Conservation (phyloP, 2,888 invertebrate genomes). For the Rapana venosa region DNA sequence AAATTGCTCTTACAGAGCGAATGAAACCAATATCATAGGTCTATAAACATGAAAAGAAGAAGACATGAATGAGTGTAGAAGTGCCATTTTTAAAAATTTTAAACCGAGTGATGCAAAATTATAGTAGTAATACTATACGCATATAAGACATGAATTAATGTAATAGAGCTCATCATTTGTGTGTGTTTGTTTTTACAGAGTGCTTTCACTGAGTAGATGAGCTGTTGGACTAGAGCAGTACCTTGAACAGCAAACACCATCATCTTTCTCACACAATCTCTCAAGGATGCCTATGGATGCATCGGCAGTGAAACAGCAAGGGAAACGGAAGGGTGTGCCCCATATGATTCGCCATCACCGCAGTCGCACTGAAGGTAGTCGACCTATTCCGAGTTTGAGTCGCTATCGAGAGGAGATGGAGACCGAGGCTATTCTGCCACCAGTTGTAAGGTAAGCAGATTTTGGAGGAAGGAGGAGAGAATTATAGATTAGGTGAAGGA, state of each 20-base stretch:
- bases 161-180: background rate
- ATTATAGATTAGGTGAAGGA: too few relatives aligned
- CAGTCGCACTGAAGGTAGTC: slow-evolving; percentile 53
- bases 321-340: slow-evolving; percentile 8
- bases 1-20: too few relatives aligned
- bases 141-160: too few relatives aligned
- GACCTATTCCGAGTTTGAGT: slow-evolving; percentile 48
- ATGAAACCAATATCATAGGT: too few relatives aligned
- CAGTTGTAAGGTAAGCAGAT: slow-evolving; percentile 56
- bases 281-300: slow-evolving; percentile 53
- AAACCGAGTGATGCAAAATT: too few relatives aligned
- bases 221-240: background rate
- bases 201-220: background rate
- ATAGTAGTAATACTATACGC: too few relatives aligned
- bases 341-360: slow-evolving; percentile 57
- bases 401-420: slow-evolving; percentile 64
- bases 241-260: background rate
- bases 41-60: too few relatives aligned
- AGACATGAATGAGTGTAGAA: too few relatives aligned
- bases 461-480: background rate
- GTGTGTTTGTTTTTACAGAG: background rate
- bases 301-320: slow-evolving; percentile 27
- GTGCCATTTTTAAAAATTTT: too few relatives aligned
- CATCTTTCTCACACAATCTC: background rate
- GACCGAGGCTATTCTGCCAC: slow-evolving; percentile 58